Conservation (phyloP, 2,888 invertebrate genomes). For the Oligia latruncula region DNA sequence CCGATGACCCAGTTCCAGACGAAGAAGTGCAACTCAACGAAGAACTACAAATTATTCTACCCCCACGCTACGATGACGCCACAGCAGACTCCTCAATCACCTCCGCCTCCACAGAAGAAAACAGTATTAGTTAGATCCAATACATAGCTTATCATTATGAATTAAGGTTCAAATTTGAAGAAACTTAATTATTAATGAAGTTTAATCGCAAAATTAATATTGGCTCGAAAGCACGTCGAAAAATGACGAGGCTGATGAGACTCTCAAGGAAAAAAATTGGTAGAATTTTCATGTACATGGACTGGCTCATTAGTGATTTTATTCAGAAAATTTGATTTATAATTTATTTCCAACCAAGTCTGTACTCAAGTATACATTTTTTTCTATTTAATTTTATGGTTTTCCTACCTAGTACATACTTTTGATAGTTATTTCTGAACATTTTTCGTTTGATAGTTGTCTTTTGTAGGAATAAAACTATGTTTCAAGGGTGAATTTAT, state of each 20-base stretch:
- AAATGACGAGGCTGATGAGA: conserved; percentile 69
- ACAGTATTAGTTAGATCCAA: conserved; percentile 56
- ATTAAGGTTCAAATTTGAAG: conserved; percentile 27
- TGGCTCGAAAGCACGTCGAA: conserved; percentile 68
- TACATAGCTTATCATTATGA: conserved; percentile 22
- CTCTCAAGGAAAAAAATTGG: conserved; percentile 70
- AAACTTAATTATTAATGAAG: conserved; percentile 67
- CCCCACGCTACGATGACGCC: conserved; percentile 84
- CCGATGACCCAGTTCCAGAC: conserved; percentile 79
- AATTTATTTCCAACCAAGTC: conserved; percentile 31
- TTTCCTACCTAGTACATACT: conserved; percentile 12
- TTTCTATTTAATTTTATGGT: conserved; percentile 9
- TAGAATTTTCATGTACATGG: conserved; percentile 74
- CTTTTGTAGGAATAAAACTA: conserved; percentile 71
- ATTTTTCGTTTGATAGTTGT: conserved; percentile 18
- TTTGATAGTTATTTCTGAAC: conserved; percentile 22
- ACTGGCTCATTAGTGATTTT: conserved; percentile 76
- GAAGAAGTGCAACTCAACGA: conserved; percentile 84
- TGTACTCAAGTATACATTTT: conserved; percentile 43
- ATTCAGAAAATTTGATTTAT: conserved; percentile 55
- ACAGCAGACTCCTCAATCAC: conserved; percentile 76
- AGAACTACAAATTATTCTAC: conserved; percentile 85
- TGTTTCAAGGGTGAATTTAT: conserved; percentile 86
- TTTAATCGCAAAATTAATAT: conserved; percentile 58
- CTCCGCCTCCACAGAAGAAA: conserved; percentile 67